Conservation (phyloP, 2,797 vertebrate genomes). For the Peromyscus nudipes region DNA sequence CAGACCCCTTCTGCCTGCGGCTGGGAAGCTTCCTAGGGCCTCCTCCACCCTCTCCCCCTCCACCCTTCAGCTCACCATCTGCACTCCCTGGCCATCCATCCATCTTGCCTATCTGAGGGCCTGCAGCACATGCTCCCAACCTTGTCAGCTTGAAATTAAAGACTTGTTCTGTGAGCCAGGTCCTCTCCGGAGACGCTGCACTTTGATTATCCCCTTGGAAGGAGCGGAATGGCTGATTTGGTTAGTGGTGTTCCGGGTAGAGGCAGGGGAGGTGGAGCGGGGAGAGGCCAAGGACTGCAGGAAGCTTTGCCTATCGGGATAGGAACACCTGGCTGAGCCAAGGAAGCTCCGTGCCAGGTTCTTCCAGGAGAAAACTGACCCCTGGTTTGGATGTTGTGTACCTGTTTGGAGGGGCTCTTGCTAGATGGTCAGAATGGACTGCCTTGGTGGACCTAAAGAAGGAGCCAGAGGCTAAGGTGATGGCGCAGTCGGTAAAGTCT, state of each 20-base stretch:
- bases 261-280: background rate
- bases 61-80: background rate
- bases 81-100: constrained; percentile 48
- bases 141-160: constrained; percentile 74
- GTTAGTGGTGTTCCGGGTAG: background rate
- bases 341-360: background rate
- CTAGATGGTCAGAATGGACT: constrained; percentile 72
- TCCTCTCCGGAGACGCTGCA: constrained; percentile 44
- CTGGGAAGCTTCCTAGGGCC: background rate
- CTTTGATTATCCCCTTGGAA: constrained; percentile 69
- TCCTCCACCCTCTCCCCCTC: background rate
- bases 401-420: background rate
- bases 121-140: background rate
- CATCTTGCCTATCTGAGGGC: background rate
- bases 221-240: constrained; percentile 9
- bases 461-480: background rate
- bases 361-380: constrained; percentile 49
- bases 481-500: background rate
- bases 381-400: constrained; percentile 13
- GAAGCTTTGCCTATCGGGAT: background rate
- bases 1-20: background rate
- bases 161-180: background rate
- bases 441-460: background rate
- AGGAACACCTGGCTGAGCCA: background rate
- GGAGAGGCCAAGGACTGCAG: background rate